Evolutionary conservation across 2,113 vertebrate species (phyloP).

Genomic region (Cyprinus carpio): DNA sequence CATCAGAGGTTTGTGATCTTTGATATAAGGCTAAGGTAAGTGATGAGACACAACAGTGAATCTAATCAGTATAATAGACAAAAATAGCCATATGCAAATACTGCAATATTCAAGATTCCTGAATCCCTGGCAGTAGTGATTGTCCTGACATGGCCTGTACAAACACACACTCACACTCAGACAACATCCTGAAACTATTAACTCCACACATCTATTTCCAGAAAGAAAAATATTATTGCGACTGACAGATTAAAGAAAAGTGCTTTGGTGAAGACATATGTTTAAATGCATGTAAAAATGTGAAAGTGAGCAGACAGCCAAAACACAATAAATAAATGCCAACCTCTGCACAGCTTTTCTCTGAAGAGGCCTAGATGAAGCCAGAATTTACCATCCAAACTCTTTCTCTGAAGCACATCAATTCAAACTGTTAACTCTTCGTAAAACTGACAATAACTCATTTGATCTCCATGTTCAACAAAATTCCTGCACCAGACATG

Average conservation of each 20-base stretch:
- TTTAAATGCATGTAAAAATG: not conserved
- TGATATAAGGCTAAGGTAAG: no score
- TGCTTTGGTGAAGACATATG: not conserved
- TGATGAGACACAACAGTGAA: not conserved
- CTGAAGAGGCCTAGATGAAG: not conserved
- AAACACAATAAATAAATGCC: not conserved
- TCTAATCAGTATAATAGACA: no score
- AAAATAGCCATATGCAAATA: slow-evolving; percentile 4
- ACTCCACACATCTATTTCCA: not conserved
- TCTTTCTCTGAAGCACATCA: slow-evolving; percentile 2
- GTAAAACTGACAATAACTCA: not conserved
- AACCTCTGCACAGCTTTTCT: not conserved
- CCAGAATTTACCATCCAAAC: not conserved
- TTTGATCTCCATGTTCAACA: slow-evolving; percentile 18
- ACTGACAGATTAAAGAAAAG: not conserved
- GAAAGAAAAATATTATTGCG: not conserved
- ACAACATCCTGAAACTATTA: not conserved
- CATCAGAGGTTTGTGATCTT: not conserved
- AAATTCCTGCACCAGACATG: slow-evolving; percentile 8
- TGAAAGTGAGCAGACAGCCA: not conserved
- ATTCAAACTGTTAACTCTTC: slow-evolving; percentile 11
- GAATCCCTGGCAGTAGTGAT: not conserved
- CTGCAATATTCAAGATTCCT: slow-evolving; percentile 2
- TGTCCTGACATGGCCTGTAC: not conserved
- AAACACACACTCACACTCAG: not conserved